These are phyloP conservation scores for Scylla paramamosain DNA, from an alignment of 1,140 invertebrate genomes.

Conservation along the genomic window DNA sequence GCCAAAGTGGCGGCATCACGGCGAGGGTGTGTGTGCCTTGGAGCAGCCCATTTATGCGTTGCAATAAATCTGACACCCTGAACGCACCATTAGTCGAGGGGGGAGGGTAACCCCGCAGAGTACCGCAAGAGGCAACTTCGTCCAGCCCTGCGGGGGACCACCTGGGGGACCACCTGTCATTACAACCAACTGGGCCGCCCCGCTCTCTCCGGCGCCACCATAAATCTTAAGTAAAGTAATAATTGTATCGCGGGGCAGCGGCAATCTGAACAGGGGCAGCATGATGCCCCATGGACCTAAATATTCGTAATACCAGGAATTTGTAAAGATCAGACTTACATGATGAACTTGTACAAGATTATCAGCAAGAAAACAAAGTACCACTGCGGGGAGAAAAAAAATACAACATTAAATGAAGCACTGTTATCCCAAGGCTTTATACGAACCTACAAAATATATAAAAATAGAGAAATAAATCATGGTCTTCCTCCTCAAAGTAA, in stretches of 20 bases:
- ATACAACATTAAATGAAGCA: too few relatives aligned
- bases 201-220: background rate
- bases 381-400: background rate
- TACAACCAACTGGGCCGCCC: slow-evolving; percentile 29
- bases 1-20: background rate
- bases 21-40: background rate
- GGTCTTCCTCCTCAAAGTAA: background rate
- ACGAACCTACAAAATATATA: background rate
- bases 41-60: background rate
- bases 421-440: background rate
- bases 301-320: background rate
- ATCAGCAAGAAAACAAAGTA: background rate
- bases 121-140: slow-evolving; percentile 6
- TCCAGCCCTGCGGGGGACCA: slow-evolving; percentile 34
- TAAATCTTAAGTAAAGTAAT: slow-evolving; percentile 53
- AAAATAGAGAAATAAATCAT: slow-evolving; percentile 17
- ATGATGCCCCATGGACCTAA: background rate
- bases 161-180: slow-evolving; percentile 48
- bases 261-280: background rate
- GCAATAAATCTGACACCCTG: slow-evolving; percentile 21
- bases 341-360: background rate
- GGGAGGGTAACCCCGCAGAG: background rate
- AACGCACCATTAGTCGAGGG: slow-evolving; percentile 11
- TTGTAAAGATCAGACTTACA: slow-evolving; percentile 5
- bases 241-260: slow-evolving; percentile 22